phyloP scores from a whole-genome alignment of 2,113 vertebrate genomes.

The Rhea americana region DNA sequence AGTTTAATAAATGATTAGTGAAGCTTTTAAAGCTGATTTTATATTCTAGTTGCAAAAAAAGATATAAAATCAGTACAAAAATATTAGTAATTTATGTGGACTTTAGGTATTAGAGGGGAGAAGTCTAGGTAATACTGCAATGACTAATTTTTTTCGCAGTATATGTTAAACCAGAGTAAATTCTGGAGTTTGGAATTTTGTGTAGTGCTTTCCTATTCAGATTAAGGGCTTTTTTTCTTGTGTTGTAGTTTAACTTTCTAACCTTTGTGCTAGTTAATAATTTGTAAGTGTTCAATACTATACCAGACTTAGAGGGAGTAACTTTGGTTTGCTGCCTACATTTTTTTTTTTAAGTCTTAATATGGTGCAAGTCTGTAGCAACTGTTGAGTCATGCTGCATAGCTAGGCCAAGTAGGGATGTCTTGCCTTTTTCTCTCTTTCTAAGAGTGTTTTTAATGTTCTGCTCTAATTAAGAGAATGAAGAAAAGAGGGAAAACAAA shows the following conservation, averaged over 20 bases:
- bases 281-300: background rate
- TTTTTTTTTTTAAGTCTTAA: background rate
- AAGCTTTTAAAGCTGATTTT: background rate
- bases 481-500: slow-evolving; percentile 36
- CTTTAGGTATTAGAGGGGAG: background rate
- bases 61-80: background rate
- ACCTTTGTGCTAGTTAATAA: slow-evolving; percentile 9
- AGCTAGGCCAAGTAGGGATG: slow-evolving; percentile 42
- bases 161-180: background rate
- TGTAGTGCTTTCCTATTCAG: background rate
- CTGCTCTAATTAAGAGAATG: slow-evolving; percentile 42
- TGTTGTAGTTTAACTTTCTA: background rate
- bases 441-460: slow-evolving; percentile 58
- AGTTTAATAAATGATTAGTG: background rate
- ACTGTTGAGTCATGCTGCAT: slow-evolving; percentile 50
- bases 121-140: background rate
- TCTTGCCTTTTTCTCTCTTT: slow-evolving; percentile 56
- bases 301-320: slow-evolving; percentile 7
- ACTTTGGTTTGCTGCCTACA: slow-evolving; percentile 1
- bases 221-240: background rate
- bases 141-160: background rate
- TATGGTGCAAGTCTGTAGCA: slow-evolving; percentile 34
- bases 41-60: background rate
- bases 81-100: background rate
- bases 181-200: background rate